Evolutionary conservation across 2,888 invertebrate genomes (phyloP), one percentile per base, ranked within the genome.

Genomic region (Cepaea hortensis): DNA sequence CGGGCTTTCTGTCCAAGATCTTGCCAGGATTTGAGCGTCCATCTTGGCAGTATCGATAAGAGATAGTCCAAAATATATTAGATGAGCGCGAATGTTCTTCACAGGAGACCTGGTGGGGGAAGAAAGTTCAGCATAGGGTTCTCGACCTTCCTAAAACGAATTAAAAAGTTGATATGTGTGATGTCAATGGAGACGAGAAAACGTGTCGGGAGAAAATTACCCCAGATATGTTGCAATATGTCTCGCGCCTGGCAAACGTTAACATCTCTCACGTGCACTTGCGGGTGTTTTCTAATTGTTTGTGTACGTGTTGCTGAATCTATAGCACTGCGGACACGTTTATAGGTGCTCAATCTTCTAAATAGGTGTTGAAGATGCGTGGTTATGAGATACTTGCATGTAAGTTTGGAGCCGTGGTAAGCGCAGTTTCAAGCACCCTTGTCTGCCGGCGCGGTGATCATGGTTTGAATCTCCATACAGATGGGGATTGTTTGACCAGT

Each of bases 41-140:
- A 61, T 61, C 75, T 61, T 62, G 84, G 35, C 50, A 35, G 73
- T n/a, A 23, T 50, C 62, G 65, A 11, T 9, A 35, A n/a, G 48
- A 76, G 76, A 65, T 84, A 62, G 84, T 48, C 65, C 20, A 76
- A 84, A 84, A 75, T 76, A 68, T 76, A 84, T 84, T 76, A 84
- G 76, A 68, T 75, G 76, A 84, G 73, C 73, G 35, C 46, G 75
- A 84, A 76, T 84, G 73, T 76, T 76, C 50, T 50, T 9, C 61
- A 23, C 3, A 5, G 11, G n/a, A 1, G 20, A 13, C 23, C 7
- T 46, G 35, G 62, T 35, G 72, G 35, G 72, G 23, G 23, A 15
- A 13, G 15, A 4, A 55, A 70, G n/a, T 23, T 23, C 7, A n/a
- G 3, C 55, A 55, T 11, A 55, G 61, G 72, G 72, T 55, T 70